These are phyloP conservation scores for Melanerpes formicivorus DNA, from an alignment of 2,113 vertebrate genomes.

Conservation along the genomic window DNA sequence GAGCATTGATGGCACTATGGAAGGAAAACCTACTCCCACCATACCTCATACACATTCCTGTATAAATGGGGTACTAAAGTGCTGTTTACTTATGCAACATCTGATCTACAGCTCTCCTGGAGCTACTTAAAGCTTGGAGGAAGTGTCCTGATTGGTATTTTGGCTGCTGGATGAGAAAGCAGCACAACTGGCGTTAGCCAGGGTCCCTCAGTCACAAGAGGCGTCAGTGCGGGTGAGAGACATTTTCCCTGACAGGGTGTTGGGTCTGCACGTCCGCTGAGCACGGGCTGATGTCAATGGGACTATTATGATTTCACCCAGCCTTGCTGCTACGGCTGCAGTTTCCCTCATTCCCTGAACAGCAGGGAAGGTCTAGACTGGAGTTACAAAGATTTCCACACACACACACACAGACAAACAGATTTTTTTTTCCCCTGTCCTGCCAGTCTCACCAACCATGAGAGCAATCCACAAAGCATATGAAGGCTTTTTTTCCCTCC, in stretches of 20 bases:
- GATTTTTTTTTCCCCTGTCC: background rate
- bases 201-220: background rate
- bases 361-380: constrained; percentile 74
- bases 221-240: background rate
- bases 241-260: background rate
- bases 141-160: background rate
- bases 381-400: constrained; percentile 51
- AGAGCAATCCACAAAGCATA: constrained; percentile 39
- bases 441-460: constrained; percentile 41
- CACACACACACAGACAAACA: constrained; percentile 4
- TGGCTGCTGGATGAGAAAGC: background rate
- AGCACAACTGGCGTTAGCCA: background rate
- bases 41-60: fast-evolving
- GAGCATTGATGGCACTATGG: background rate
- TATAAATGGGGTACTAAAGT: background rate
- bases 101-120: background rate
- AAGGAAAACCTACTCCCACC: background rate
- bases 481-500: background rate
- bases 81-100: background rate
- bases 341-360: constrained; percentile 59
- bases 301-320: constrained; percentile 63
- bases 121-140: background rate
- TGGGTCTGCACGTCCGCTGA: background rate
- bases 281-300: constrained; percentile 34
- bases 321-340: constrained; percentile 29